A percentile compares a stretch with the other conserved stretches of the same genome.
Conservation (phyloP, 2,888 invertebrate genomes). For the Calameuta filiformis region DNA sequence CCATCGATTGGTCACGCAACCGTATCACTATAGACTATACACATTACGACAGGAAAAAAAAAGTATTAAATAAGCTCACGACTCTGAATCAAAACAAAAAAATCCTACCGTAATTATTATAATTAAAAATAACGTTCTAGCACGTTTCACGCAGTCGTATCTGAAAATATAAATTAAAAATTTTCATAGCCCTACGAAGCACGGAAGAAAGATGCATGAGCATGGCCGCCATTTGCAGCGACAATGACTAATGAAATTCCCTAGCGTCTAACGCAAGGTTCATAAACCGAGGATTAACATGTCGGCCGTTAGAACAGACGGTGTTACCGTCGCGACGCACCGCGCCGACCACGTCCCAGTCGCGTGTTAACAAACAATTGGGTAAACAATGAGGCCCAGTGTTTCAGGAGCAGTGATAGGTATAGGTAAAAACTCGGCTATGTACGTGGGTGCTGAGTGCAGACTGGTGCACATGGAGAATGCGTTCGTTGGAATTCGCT, state of each 20-base stretch:
- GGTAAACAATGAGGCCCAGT: slow-evolving; percentile 43
- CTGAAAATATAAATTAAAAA: neutral
- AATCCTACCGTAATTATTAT: neutral
- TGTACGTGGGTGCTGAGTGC: slow-evolving; percentile 11
- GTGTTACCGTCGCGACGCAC: neutral
- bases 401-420: slow-evolving; percentile 7
- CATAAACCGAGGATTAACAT: neutral
- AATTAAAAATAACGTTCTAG: neutral
- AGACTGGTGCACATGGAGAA: slow-evolving; percentile 23
- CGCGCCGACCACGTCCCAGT: neutral
- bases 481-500: slow-evolving; percentile 25
- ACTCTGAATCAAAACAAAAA: neutral
- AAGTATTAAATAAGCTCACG: neutral
- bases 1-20: neutral
- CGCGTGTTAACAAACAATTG: slow-evolving; percentile 39
- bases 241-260: neutral
- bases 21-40: neutral
- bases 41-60: neutral
- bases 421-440: slow-evolving; percentile 22
- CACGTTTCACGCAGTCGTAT: neutral
- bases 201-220: neutral
- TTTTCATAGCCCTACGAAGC: neutral
- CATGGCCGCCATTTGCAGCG: neutral
- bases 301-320: neutral
- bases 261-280: neutral